Base-by-base conservation (phyloP, 1,140 invertebrate species). In the Drosophila funebris region DNA sequence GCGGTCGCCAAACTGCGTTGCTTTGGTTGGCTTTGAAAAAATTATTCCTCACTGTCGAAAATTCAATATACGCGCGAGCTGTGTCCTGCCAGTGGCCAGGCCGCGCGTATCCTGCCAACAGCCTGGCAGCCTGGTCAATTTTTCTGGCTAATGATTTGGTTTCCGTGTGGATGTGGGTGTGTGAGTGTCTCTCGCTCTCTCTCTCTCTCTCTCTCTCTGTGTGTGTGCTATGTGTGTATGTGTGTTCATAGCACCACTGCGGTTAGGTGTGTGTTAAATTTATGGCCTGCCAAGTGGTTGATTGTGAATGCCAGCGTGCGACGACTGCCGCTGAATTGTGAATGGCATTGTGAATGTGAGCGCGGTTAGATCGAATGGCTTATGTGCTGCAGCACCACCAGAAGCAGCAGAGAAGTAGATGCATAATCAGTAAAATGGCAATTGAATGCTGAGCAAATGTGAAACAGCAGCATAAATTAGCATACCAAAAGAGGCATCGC, bases 81-180 rank as follows among this genome's bases (percentile, higher is more conserved):
- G 44, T 31, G 36, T 43, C 1, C 11, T 61, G 27, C 13, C 44
- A 5, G 24, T 52, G 44, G 41, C 36, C 57, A 27, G 36, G 44
- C 39, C 44, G 56, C 44, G 56, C 44, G 39, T 53, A 53, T 62
- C 57, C 66, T 69, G 66, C 20, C 46, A n/a, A 13, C 31, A 24
- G 37, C 14, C 24, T 20, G 58, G 58, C 50, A 52, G 60, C 31
- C 57, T 80, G 80, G 80, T 80, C 81, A 85, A 84, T 85, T 84
- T 82, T 82, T 85, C 77, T 84, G 78, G 80, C 80, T 84, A 84
- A 84, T 84, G 80, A 84, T 84, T 84, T 85, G 80, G 81, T 81
- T 81, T 85, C 80, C 80, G 33, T 64, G 50, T 31, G 73, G 73
- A 29, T 67, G 31, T 70, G 44, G n/a, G 61, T 39, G 61, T 74